Evolutionary conservation across 2,113 vertebrate genomes (phyloP).

Genomic region (Benthochromis sp.): DNA sequence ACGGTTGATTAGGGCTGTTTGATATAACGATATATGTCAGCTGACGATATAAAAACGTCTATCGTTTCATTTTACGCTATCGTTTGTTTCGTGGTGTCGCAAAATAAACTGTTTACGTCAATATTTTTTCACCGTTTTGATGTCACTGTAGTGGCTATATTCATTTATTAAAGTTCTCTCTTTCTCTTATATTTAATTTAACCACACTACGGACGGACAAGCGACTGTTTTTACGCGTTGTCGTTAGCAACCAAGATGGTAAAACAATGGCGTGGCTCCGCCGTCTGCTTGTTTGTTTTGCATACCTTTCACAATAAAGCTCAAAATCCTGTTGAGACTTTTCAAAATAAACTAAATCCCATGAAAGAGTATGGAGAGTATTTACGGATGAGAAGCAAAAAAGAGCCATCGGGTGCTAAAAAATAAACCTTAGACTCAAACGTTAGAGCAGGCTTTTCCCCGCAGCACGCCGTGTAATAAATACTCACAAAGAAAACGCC

Average conservation of each 20-base stretch:
- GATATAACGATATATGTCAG: not conserved
- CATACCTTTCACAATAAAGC: not conserved
- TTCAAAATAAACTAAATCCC: not conserved
- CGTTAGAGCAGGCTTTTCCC: no score
- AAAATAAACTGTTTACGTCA: fast-evolving
- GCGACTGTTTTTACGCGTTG: not conserved
- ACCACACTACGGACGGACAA: fast-evolving
- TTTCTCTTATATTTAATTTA: not conserved
- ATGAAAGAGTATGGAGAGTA: not conserved
- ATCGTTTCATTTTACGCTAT: not conserved
- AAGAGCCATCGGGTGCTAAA: no score
- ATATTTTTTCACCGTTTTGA: fast-evolving
- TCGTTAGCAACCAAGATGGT: fast-evolving
- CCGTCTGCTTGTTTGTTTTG: no score
- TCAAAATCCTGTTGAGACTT: not conserved
- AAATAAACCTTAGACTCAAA: no score
- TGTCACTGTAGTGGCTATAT: not conserved
- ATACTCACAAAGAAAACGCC: no score
- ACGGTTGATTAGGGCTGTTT: fast-evolving
- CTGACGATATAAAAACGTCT: fast-evolving
- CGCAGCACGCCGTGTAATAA: no score
- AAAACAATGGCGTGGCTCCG: no score
- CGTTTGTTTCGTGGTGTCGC: not conserved
- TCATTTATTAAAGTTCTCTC: not conserved
- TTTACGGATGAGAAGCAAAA: no score